A percentile compares a stretch with the other conserved stretches of the same genome.
These are phyloP conservation scores for Myotis vivesi DNA, from an alignment of 2,797 vertebrate species.

Conservation along the genomic window DNA sequence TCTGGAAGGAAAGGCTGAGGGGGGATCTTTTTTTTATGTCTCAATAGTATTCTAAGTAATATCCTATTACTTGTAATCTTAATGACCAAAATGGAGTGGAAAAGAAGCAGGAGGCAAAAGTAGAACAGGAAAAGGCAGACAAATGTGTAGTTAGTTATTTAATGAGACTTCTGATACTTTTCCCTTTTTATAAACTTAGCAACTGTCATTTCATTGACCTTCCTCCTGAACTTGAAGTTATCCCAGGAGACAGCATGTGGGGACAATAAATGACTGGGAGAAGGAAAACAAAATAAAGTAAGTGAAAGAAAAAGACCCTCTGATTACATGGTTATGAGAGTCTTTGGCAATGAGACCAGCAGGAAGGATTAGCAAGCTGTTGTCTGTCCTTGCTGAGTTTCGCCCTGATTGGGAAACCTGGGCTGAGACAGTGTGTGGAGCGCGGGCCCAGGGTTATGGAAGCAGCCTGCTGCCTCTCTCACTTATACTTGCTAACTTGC, in stretches of 20 bases:
- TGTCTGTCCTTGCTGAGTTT: background rate
- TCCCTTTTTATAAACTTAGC: background rate
- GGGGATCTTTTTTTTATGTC: background rate
- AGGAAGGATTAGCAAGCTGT: background rate
- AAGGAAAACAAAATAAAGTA: background rate
- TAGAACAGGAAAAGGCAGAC: background rate
- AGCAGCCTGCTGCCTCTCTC: background rate
- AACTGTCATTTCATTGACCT: background rate
- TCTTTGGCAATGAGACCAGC: fast-evolving
- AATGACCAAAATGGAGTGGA: background rate
- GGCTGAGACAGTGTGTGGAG: background rate
- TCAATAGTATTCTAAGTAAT: background rate
- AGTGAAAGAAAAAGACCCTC: background rate
- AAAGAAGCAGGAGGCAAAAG: background rate
- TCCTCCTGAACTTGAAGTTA: background rate
- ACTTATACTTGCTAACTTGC: conserved; percentile 24
- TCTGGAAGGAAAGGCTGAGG: background rate
- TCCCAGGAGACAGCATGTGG: background rate
- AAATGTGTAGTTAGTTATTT: background rate
- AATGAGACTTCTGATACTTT: background rate
- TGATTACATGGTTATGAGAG: background rate
- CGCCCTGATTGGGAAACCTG: background rate
- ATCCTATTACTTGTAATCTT: background rate
- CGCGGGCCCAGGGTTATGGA: background rate
- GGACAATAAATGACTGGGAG: background rate